Base-by-base conservation (phyloP, 2,113 vertebrate genomes). In the Heloderma charlesbogerti region DNA sequence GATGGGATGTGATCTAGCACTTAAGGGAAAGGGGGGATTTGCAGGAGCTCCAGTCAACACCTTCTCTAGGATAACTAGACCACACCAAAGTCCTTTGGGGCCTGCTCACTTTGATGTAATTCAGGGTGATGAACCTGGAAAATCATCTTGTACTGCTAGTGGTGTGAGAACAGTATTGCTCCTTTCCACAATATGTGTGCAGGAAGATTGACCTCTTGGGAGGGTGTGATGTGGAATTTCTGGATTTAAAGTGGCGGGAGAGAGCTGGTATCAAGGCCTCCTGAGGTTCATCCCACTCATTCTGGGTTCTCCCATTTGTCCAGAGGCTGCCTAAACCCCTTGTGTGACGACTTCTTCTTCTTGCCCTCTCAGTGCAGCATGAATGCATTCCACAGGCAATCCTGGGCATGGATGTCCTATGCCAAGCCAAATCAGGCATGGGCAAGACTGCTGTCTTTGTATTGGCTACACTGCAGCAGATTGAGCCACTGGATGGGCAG, bases 301-400 rank as follows among this genome's bases (percentile, higher is more conserved):
- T 72, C 45, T 54, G 77, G 48, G 29, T 71, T 43, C 9, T 54
- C 45, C 9, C 60, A n/a, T 45, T 40, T 57, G 9, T 27, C 31
- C 63, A 40, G 43, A 18, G 60, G 2, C 31, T 69, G 40, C 18
- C 37, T 80, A 34, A n/a, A 22, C 20, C 9, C 57, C 72, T 85
- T 54, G 82, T 67, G 13, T 79, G 74, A 85, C 40, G 18, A 9
- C 48, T 51, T 54, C 63, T 86, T 6, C 15, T 84, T 31, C 34
- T 25, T 31, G 15, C 31, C 1, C 31, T 75, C 88, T 9, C 93
- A 98, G 98, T 98, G 83, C 98, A 98, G 92, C 98, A 98, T 71
- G 98, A 98, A 89, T 98, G 98, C 93, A 98, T 98, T 91, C 98
- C 98, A 48, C 98, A 98, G 91, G 98, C 98, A 79, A 98, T 98